These are phyloP conservation scores for Pseudomyrmex gracilis DNA, from an alignment of 1,140 invertebrate genomes.

Conservation along the genomic window DNA sequence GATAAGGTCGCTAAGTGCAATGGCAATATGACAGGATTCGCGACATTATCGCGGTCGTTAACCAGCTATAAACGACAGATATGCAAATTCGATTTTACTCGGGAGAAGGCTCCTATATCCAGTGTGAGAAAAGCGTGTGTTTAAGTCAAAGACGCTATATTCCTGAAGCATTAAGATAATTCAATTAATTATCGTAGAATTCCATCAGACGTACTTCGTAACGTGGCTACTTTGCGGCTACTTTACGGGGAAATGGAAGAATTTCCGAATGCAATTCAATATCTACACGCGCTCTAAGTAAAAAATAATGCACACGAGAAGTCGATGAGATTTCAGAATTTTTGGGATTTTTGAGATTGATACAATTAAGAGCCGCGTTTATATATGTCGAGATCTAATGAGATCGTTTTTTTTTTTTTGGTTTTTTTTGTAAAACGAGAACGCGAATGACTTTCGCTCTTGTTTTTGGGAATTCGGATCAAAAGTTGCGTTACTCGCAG, in stretches of 20 bases:
- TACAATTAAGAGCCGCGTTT: background rate
- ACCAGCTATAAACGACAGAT: slow-evolving; percentile 2
- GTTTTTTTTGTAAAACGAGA: no score
- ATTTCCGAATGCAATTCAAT: no score
- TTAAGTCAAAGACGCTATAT: background rate
- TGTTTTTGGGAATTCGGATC: background rate
- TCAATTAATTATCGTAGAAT: slow-evolving; percentile 29
- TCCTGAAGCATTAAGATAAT: slow-evolving; percentile 36
- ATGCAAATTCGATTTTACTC: slow-evolving; percentile 5
- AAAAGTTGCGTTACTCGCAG: slow-evolving; percentile 45
- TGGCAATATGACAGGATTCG: slow-evolving; percentile 2
- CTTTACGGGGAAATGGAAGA: no score
- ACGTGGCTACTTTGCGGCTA: no score
- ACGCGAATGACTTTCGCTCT: background rate
- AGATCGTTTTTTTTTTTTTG: slow-evolving; percentile 24
- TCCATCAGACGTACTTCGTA: background rate
- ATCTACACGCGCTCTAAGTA: no score
- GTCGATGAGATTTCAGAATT: background rate
- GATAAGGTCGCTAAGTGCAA: slow-evolving; percentile 9
- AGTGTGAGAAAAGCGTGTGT: background rate
- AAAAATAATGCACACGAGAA: background rate
- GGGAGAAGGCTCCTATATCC: no score
- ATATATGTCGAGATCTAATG: slow-evolving; percentile 15
- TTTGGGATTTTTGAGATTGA: background rate
- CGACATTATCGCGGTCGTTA: slow-evolving; percentile 19